Evolutionary conservation across 2,113 vertebrate species (phyloP).

Genomic region (Epinephelus fuscoguttatus): DNA sequence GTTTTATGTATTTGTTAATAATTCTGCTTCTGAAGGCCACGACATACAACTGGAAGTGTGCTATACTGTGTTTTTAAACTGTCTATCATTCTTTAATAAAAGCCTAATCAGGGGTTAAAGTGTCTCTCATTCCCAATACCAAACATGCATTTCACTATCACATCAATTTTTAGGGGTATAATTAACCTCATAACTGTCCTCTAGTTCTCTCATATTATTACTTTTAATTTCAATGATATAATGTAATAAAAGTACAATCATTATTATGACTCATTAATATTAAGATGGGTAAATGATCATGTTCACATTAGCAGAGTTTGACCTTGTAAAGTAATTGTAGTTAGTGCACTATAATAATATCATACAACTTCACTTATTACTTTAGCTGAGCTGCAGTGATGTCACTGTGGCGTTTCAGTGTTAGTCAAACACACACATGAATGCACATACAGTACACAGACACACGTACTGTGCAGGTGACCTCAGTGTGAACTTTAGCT

Average conservation of each 20-base stretch:
- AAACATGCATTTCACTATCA: neutral
- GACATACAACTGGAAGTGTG: neutral
- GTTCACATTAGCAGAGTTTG: slow-evolving; percentile 18
- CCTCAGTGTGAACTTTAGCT: slow-evolving; percentile 47
- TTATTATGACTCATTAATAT: slow-evolving; percentile 7
- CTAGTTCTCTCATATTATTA: neutral
- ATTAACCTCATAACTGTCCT: neutral
- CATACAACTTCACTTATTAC: neutral
- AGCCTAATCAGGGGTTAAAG: neutral
- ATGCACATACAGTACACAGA: neutral
- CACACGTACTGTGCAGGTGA: slow-evolving; percentile 20
- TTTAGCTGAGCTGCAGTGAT: slow-evolving; percentile 1
- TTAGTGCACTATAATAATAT: neutral
- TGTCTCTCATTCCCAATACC: neutral
- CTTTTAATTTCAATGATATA: neutral
- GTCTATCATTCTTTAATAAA: neutral
- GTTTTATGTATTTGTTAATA: too few species aligned
- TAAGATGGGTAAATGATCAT: slow-evolving; percentile 10
- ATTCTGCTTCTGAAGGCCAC: too few species aligned
- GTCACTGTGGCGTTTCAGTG: neutral
- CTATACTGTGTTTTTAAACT: neutral
- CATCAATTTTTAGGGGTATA: neutral
- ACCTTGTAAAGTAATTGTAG: slow-evolving; percentile 9
- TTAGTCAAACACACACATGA: neutral
- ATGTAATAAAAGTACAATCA: slow-evolving; percentile 10